Conservation (phyloP, 2,888 invertebrate genomes). For the Tenthredo livida region DNA sequence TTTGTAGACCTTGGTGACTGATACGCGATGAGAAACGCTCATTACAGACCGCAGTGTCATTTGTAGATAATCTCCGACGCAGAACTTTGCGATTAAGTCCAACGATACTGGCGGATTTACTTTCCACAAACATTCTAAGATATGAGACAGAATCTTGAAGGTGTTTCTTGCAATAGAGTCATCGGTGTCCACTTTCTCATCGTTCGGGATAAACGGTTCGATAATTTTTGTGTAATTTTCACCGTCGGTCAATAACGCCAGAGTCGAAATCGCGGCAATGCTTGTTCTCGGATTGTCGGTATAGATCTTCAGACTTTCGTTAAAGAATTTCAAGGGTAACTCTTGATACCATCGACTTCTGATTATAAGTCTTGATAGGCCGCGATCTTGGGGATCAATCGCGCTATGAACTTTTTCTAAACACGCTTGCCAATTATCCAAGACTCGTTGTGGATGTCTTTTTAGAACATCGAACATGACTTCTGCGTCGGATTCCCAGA, state of each 20-base stretch:
- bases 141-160: constrained; percentile 24
- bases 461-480: constrained; percentile 55
- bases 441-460: constrained; percentile 52
- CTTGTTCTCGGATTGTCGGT: constrained; percentile 44
- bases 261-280: constrained; percentile 35
- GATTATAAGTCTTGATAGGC: neutral
- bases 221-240: constrained; percentile 61
- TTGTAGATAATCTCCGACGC: constrained; percentile 64
- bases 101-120: constrained; percentile 70
- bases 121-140: constrained; percentile 57
- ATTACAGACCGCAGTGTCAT: constrained; percentile 57
- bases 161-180: constrained; percentile 53
- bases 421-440: constrained; percentile 60
- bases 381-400: constrained; percentile 44
- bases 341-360: constrained; percentile 23
- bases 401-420: constrained; percentile 32
- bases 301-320: constrained; percentile 1
- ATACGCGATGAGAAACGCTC: constrained; percentile 62
- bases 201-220: constrained; percentile 61
- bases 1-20: constrained; percentile 59
- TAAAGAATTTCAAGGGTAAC: constrained; percentile 8
- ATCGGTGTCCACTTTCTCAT: constrained; percentile 59
- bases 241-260: constrained; percentile 65
- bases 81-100: neutral
- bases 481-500: neutral